phyloP scores from a whole-genome alignment of 2,888 invertebrate genomes.

The Biston betularia region DNA sequence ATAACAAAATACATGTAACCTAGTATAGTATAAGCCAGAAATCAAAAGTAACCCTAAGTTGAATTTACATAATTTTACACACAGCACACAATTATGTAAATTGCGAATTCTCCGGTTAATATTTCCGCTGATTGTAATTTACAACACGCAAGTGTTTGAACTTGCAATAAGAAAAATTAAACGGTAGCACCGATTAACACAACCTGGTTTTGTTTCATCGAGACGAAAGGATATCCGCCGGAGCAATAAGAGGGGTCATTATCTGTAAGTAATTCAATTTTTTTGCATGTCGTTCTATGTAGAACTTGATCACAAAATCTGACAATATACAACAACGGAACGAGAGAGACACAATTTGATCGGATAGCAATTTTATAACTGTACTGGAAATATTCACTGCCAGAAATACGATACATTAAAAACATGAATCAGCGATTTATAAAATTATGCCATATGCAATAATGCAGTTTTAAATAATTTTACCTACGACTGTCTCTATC shows the following conservation, averaged over 20 bases:
- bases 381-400: conserved; percentile 1
- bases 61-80: conserved; percentile 58
- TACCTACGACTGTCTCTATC: too few relatives aligned
- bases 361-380: not conserved
- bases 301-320: conserved; percentile 46
- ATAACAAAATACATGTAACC: conserved; percentile 27
- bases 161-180: conserved; percentile 56
- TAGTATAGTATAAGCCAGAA: conserved; percentile 34
- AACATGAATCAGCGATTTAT: too few relatives aligned
- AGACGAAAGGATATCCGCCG: conserved; percentile 82
- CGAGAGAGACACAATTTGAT: not conserved
- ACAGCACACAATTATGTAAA: conserved; percentile 60
- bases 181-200: conserved; percentile 70
- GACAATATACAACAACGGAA: not conserved
- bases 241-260: conserved; percentile 72
- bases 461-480: too few relatives aligned
- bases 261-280: conserved; percentile 64
- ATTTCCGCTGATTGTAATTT: conserved; percentile 69
- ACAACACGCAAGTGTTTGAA: conserved; percentile 73
- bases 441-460: too few relatives aligned
- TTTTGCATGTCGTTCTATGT: conserved; percentile 49
- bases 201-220: conserved; percentile 67
- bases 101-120: conserved; percentile 52
- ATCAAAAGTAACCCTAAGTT: conserved; percentile 46
- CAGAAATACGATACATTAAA: not conserved